Percentiles rank a stretch among this genome's conserved stretches.
phyloP scores from a whole-genome alignment of 2,888 invertebrate genomes.

The Imbricaverruca yamaguchii region DNA sequence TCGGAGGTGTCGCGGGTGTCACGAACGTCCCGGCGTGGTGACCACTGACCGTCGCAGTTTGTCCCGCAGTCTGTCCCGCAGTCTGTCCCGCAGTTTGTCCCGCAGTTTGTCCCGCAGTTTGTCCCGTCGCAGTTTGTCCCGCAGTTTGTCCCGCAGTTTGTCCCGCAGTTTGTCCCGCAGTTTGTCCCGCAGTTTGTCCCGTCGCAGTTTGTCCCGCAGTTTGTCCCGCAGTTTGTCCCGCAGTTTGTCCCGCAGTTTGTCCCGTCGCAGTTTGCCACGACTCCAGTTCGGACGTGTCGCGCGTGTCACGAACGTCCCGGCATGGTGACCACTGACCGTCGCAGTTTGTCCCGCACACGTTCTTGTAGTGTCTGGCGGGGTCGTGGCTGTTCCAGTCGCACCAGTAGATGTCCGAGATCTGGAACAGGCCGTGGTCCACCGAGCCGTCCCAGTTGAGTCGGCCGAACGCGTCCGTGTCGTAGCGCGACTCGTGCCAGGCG shows the following conservation, averaged over 20 bases:
- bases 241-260: too few relatives aligned
- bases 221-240: too few relatives aligned
- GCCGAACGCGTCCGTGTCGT: constrained; percentile 34
- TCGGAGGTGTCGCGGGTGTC: too few relatives aligned
- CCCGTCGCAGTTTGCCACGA: too few relatives aligned
- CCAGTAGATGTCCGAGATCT: constrained; percentile 33
- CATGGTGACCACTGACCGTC: constrained; percentile 23
- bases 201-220: too few relatives aligned
- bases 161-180: too few relatives aligned
- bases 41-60: constrained; percentile 28
- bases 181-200: too few relatives aligned
- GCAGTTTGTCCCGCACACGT: constrained; percentile 29
- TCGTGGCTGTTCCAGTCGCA: constrained; percentile 24
- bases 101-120: too few relatives aligned
- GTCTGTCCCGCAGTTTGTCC: neutral
- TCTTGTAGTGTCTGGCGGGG: constrained; percentile 26
- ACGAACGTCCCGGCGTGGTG: neutral
- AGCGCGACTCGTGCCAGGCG: constrained; percentile 32
- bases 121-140: too few relatives aligned
- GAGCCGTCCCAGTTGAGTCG: constrained; percentile 32
- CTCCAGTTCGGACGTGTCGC: too few relatives aligned
- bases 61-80: constrained; percentile 29
- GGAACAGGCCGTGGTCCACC: constrained; percentile 35
- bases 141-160: too few relatives aligned
- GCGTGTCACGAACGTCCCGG: too few relatives aligned